Base-by-base conservation (phyloP, 1,140 invertebrate genomes). In the Papilio xuthus region DNA sequence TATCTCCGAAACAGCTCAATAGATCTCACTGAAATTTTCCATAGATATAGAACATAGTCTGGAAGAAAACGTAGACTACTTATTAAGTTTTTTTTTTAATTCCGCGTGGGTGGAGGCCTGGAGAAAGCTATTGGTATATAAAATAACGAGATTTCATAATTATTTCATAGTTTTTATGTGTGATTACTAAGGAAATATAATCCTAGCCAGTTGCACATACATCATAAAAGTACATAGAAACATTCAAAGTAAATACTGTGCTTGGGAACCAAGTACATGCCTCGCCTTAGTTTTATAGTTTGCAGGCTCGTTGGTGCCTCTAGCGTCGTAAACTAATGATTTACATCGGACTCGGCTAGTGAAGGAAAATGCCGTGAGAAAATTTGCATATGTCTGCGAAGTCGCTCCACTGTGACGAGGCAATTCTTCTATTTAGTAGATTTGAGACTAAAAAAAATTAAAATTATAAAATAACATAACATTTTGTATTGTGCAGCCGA, bases 271-370 rank as follows among this genome's bases (percentile, higher is more conserved):
- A 20, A 26, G 20, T 20, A 26, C 10, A 26, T 26, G 20, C 15
- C 56, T 60, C 12, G 56, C 10, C 23, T 60, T 26, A 60, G 56
- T 60, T 60, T 60, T 26, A 60, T 60, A 60, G 56, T 28, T 26
- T 60, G 56, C 20, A 60, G 23, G 9, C 9, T 60, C 56, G 23
- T 26, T 20, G 56, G 8, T 60, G 10, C 23, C 20, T 60, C 53
- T 53, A n/a, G 50, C n/a, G 50, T 53, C 50, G 50, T 53, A 56
- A 56, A 56, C 15, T 56, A 56, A 56, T 23, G 53, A 56, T 56
- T 56, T 56, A 56, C 53, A 56, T 2, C 53, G 53, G 20, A 23
- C 53, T 56, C 53, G 7, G n/a, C 18, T 20, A 56, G 53, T 10
- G 9, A 56, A 56, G 20, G 53, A 56, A 56, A 56, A 56, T 23